Evolutionary conservation across 2,797 vertebrate species (phyloP).

Genomic region (Lerista edwardsae): DNA sequence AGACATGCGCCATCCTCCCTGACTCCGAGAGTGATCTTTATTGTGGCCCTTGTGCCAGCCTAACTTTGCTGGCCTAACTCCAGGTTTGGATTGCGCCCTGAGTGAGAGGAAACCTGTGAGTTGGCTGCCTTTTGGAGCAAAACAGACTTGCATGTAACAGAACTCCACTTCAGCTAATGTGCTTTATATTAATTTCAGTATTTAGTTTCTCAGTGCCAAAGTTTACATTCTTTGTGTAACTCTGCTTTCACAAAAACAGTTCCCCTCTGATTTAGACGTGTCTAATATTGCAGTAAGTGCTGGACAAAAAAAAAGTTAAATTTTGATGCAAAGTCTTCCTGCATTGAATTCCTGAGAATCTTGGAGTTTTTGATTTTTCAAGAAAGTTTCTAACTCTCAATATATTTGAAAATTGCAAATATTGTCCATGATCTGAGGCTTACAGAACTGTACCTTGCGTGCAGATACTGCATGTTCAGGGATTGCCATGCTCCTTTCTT

Average conservation of each 20-base stretch:
- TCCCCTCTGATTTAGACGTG: not conserved
- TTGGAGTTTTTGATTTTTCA: not conserved
- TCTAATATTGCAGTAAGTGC: not conserved
- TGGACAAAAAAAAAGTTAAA: not conserved
- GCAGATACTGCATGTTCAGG: not conserved
- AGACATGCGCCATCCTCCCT: no score
- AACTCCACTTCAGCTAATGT: no score
- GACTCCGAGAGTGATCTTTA: no score
- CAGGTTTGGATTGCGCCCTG: no score
- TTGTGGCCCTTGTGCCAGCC: no score
- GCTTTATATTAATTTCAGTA: not conserved
- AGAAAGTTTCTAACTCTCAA: not conserved
- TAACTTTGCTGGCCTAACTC: no score
- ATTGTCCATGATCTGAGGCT: not conserved
- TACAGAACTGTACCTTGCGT: not conserved
- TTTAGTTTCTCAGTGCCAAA: not conserved
- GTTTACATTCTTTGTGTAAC: not conserved
- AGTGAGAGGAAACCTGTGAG: not conserved
- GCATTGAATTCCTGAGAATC: not conserved
- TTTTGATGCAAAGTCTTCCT: not conserved
- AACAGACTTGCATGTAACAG: not conserved
- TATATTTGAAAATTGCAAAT: not conserved
- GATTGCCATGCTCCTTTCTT: not conserved
- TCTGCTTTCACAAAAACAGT: not conserved
- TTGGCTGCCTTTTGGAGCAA: not conserved